phyloP scores from a whole-genome alignment of 1,140 invertebrate genomes.

The Mamestra configurata region DNA sequence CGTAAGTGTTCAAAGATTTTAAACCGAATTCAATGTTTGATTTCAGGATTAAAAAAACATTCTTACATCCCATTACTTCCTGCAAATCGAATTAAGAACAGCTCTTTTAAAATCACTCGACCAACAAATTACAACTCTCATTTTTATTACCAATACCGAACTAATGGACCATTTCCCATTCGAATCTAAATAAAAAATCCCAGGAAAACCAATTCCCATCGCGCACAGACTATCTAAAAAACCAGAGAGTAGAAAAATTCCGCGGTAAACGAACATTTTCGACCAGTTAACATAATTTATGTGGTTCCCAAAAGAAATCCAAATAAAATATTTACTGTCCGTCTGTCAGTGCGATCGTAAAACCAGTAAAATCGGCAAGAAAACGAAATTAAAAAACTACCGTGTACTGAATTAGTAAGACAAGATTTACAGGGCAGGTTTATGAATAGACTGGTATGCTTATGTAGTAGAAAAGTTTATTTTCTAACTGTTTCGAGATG shows the following conservation, averaged over 20 bases:
- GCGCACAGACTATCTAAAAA: not conserved
- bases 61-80: not conserved
- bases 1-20: not conserved
- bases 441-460: not conserved
- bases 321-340: conserved; percentile 49
- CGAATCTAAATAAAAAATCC: not conserved
- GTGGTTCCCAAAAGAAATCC: conserved; percentile 39
- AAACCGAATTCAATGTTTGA: not conserved
- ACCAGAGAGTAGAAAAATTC: not conserved
- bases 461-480: not conserved
- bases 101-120: not conserved
- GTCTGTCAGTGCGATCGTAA: conserved; percentile 46
- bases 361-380: conserved; percentile 11
- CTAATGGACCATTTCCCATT: not conserved
- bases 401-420: conserved; percentile 11
- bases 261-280: not conserved
- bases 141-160: conserved; percentile 1
- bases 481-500: not conserved
- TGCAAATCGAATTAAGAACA: not conserved
- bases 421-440: conserved; percentile 9
- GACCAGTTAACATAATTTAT: conserved; percentile 52
- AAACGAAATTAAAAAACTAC: conserved; percentile 31
- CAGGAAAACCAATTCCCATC: conserved; percentile 12
- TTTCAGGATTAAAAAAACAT: not conserved
- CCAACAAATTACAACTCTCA: not conserved